Base-by-base conservation (phyloP, 2,113 vertebrate species). In the Jacana jacana region DNA sequence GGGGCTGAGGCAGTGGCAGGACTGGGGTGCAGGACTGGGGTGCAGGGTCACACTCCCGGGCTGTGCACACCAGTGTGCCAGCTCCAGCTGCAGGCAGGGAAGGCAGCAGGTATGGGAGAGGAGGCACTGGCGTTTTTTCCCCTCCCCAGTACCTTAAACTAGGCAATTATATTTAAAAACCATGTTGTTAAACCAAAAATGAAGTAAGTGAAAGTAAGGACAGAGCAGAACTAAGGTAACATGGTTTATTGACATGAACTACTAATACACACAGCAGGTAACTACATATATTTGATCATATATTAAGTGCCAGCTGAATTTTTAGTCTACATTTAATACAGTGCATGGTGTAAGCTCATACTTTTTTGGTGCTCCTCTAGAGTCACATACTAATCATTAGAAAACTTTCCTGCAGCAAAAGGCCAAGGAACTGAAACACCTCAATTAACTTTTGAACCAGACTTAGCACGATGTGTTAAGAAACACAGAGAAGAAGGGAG, bases 201-300 rank as follows among this genome's bases (percentile, higher is more conserved):
- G 10, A 60, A 70, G 14, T 23, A 92, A 70, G 27, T 20, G 25
- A 44, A 84, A 81, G 10, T 46, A 75, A 71, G 83, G 24, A 66
- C 15, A 1, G 63, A 35, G 23, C 37, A 64, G 39, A 84, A 22
- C 27, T 75, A 93, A 89, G 65, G 80, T 60, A 78, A 35, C 48
- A 58, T n/a, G 19, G 33, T 97, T 97, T 97, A 97, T 95, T 97
- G 88, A 69, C 77, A 20, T 17, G 69, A 95, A 48, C 77, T 84
- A 61, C 57, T 93, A 92, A 68, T 57, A 94, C 61, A 88, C 0
- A 0, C 65, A 55, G 80, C 39, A 89, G 30, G 14, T 51, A 92
- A 64, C 80, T 64, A 92, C 86, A 91, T 55, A n/a, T 80, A 85
- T 91, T 93, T 93, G 46, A 78, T 75, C 8, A 51, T 11, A 75